A percentile compares a stretch with the other conserved stretches of the same genome.
phyloP scores from a whole-genome alignment of 2,797 vertebrate genomes.

The Clarias platycephalus region DNA sequence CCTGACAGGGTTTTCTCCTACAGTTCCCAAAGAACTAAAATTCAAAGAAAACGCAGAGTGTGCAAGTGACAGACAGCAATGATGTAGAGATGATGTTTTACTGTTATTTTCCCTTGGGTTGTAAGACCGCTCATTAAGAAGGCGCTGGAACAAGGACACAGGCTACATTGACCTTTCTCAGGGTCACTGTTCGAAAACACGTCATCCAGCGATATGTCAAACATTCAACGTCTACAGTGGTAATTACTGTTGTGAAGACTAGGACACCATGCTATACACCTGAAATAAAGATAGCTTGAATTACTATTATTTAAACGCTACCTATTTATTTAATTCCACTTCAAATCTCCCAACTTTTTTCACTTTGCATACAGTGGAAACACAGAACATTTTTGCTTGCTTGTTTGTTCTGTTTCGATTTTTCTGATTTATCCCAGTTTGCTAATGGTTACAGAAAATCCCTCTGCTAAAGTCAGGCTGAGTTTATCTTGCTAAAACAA shows the following conservation, averaged over 20 bases:
- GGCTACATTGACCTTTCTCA: slow-evolving; percentile 36
- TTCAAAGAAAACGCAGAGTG: slow-evolving; percentile 25
- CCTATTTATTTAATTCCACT: background rate
- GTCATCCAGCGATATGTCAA: slow-evolving; percentile 7
- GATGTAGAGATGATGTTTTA: slow-evolving; percentile 51
- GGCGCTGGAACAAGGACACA: slow-evolving; percentile 28
- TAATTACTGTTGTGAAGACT: background rate
- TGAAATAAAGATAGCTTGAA: background rate
- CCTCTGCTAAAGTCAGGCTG: slow-evolving; percentile 33
- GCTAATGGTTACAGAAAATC: slow-evolving; percentile 10
- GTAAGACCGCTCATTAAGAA: slow-evolving; percentile 48
- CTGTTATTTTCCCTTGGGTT: slow-evolving; percentile 35
- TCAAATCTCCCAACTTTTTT: too few relatives aligned
- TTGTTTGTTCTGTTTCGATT: background rate
- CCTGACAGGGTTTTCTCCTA: slow-evolving; percentile 1
- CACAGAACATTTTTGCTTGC: background rate
- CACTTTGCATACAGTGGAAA: background rate
- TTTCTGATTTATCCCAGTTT: slow-evolving; percentile 36
- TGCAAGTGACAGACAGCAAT: slow-evolving; percentile 39
- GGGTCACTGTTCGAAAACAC: slow-evolving; percentile 44
- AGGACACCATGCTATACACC: background rate
- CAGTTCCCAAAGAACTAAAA: slow-evolving; percentile 17
- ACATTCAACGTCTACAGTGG: background rate
- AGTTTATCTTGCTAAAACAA: slow-evolving; percentile 48
- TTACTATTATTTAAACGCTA: background rate